These are phyloP conservation scores for Prunella fulvescens DNA, from an alignment of 2,113 vertebrate genomes.

Conservation along the genomic window DNA sequence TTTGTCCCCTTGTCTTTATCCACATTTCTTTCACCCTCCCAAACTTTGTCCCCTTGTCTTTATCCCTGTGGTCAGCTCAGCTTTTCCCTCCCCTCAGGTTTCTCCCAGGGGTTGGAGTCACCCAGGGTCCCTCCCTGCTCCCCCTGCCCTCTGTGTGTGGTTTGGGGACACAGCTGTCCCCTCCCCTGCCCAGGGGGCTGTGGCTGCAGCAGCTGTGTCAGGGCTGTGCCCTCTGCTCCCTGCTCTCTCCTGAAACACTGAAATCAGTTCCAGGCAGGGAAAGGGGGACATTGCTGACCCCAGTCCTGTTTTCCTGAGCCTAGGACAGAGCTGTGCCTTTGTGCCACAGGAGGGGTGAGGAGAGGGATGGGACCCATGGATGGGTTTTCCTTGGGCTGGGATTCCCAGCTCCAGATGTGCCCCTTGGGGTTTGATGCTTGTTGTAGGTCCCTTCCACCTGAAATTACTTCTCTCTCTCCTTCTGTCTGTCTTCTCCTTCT, in stretches of 20 bases:
- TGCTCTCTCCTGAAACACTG: slow-evolving; percentile 26
- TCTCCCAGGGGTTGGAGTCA: fast-evolving
- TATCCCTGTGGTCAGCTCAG: neutral
- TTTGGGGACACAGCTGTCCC: neutral
- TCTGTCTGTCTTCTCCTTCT: too few relatives aligned
- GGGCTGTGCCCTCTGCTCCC: neutral
- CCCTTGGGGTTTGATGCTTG: too few relatives aligned
- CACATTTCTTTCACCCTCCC: neutral
- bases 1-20: neutral
- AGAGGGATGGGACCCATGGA: neutral
- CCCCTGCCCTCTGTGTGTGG: fast-evolving
- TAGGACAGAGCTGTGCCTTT: neutral
- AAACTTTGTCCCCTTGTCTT: neutral
- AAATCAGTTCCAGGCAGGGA: neutral
- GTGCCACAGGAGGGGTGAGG: neutral
- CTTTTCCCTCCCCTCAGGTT: neutral
- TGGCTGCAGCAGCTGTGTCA: slow-evolving; percentile 15
- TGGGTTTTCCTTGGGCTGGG: fast-evolving
- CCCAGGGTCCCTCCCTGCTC: neutral
- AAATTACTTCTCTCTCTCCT: neutral
- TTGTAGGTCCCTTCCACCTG: neutral
- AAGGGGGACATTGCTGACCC: neutral
- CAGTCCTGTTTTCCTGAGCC: neutral
- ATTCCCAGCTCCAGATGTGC: neutral
- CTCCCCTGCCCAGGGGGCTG: neutral